phyloP scores from a whole-genome alignment of 2,888 invertebrate genomes.

The Mythimna ferrago region DNA sequence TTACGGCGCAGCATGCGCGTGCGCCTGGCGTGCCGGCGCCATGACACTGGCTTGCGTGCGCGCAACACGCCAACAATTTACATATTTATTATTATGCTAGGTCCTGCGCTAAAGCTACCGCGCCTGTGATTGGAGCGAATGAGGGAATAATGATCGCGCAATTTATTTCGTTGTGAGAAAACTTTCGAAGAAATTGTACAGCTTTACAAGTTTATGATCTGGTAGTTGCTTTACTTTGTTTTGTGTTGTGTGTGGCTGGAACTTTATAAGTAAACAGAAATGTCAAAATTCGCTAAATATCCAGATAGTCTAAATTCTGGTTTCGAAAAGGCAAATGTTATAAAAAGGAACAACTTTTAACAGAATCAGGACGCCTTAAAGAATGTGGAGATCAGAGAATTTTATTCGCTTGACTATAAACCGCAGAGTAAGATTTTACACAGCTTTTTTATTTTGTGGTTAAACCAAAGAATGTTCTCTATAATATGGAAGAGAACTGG shows the following conservation, averaged over 20 bases:
- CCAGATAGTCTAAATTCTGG: not conserved
- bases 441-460: constrained; percentile 32
- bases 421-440: constrained; percentile 13
- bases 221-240: not conserved
- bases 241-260: not conserved
- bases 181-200: constrained; percentile 30
- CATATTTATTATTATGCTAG: constrained; percentile 83
- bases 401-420: constrained; percentile 7
- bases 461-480: constrained; percentile 17
- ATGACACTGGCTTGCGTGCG: constrained; percentile 84
- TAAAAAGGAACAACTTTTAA: not conserved
- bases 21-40: constrained; percentile 84
- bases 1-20: constrained; percentile 72
- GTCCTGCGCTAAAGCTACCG: constrained; percentile 72
- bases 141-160: constrained; percentile 52
- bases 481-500: constrained; percentile 11
- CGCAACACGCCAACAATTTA: constrained; percentile 77
- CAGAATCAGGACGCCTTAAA: constrained; percentile 14
- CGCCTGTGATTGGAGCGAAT: constrained; percentile 57
- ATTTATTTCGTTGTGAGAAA: constrained; percentile 56
- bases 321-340: not conserved
- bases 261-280: not conserved
- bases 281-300: not conserved
- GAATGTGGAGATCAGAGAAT: constrained; percentile 12
- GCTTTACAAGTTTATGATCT: constrained; percentile 22